phyloP scores from a whole-genome alignment of 1,140 invertebrate species.

The Potamilus streckersoni region DNA sequence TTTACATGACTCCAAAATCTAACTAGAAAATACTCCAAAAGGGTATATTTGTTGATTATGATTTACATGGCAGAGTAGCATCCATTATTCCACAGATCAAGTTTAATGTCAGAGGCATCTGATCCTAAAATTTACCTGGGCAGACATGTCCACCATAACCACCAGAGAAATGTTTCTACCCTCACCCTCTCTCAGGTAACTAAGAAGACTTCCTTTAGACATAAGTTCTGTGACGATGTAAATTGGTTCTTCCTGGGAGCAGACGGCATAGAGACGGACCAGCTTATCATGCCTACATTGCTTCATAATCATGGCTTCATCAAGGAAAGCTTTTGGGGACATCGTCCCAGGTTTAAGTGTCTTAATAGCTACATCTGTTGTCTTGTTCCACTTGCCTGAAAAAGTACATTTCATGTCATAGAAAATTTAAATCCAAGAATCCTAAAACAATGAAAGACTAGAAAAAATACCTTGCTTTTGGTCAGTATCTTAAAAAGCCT shows the following conservation, averaged over 20 bases:
- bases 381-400: slow-evolving; percentile 84
- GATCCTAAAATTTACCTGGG: slow-evolving; percentile 76
- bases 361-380: slow-evolving; percentile 97
- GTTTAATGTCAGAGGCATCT: too few relatives aligned
- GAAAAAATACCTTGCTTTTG: too few relatives aligned
- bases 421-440: too few relatives aligned
- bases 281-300: slow-evolving; percentile 96
- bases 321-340: slow-evolving; percentile 96
- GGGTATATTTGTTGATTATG: too few relatives aligned
- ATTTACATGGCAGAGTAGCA: too few relatives aligned
- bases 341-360: slow-evolving; percentile 95
- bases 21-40: too few relatives aligned
- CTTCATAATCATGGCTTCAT: slow-evolving; percentile 98
- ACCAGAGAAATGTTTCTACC: slow-evolving; percentile 87
- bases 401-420: neutral
- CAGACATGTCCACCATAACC: slow-evolving; percentile 93
- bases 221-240: slow-evolving; percentile 99
- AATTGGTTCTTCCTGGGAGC: slow-evolving; percentile 97
- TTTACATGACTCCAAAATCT: too few relatives aligned
- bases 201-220: slow-evolving; percentile 89
- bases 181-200: slow-evolving; percentile 76
- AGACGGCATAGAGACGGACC: slow-evolving; percentile 96
- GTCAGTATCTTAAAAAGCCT: too few relatives aligned
- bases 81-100: too few relatives aligned
- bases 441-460: too few relatives aligned